A percentile compares a stretch with the other conserved stretches of the same genome.
Evolutionary conservation across 2,888 invertebrate genomes (phyloP).

Genomic region (Polia nebulosa): DNA sequence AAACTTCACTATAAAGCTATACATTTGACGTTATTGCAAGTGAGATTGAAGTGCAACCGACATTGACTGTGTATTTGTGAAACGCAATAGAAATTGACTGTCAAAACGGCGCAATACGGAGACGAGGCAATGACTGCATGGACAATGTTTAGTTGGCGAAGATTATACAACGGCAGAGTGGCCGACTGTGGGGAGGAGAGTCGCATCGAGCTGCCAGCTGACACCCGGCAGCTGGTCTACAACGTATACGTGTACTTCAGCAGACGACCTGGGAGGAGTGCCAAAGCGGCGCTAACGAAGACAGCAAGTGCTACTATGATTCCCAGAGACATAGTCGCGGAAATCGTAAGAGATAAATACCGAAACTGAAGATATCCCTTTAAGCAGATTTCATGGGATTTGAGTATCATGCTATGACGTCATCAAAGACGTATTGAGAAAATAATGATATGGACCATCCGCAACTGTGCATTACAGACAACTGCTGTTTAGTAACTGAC

Average conservation of each 20-base stretch:
- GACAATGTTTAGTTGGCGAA: conserved; percentile 90
- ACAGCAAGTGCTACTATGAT: conserved; percentile 88
- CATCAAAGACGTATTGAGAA: conserved; percentile 32
- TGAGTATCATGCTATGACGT: conserved; percentile 17
- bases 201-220: conserved; percentile 84
- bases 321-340: conserved; percentile 86
- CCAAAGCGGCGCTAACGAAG: conserved; percentile 83
- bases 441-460: conserved; percentile 23
- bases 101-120: conserved; percentile 89
- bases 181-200: conserved; percentile 80
- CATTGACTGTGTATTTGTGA: conserved; percentile 34
- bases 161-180: conserved; percentile 83
- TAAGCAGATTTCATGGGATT: conserved; percentile 31
- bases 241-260: conserved; percentile 88
- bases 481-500: conserved; percentile 44
- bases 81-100: conserved; percentile 42
- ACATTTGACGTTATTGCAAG: conserved; percentile 24
- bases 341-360: conserved; percentile 86
- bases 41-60: conserved; percentile 28
- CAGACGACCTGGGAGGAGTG: conserved; percentile 83
- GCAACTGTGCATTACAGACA: conserved; percentile 28
- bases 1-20: neutral
- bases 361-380: conserved; percentile 59
- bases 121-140: conserved; percentile 89
- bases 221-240: conserved; percentile 87